These are phyloP conservation scores for Drosophila lacteicornis DNA, from an alignment of 1,140 invertebrate species.

Conservation along the genomic window DNA sequence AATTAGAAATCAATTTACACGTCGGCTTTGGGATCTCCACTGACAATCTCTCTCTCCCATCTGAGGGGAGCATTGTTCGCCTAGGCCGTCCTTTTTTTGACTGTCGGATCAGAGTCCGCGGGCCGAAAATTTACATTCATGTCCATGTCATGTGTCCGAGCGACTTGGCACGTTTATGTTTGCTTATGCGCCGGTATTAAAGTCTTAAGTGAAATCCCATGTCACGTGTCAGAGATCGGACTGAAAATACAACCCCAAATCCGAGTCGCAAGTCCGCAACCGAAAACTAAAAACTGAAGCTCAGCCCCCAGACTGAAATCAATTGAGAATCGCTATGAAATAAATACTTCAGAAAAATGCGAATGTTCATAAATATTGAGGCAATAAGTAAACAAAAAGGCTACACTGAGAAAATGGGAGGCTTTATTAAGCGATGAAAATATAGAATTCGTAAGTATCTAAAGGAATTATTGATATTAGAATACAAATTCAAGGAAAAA, in stretches of 20 bases:
- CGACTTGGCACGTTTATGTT: constrained; percentile 79
- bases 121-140: constrained; percentile 50
- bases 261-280: constrained; percentile 11
- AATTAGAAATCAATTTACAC: constrained; percentile 77
- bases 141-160: constrained; percentile 73
- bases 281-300: constrained; percentile 45
- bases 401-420: background rate
- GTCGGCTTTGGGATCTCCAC: constrained; percentile 61
- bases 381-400: constrained; percentile 40
- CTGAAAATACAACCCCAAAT: constrained; percentile 30
- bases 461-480: background rate
- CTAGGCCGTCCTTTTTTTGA: constrained; percentile 67
- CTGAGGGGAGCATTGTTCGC: constrained; percentile 54
- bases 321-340: constrained; percentile 73
- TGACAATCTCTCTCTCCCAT: constrained; percentile 5
- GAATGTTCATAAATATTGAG: constrained; percentile 54
- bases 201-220: constrained; percentile 82
- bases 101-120: constrained; percentile 68
- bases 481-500: no score
- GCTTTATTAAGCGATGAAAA: no score
- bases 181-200: constrained; percentile 73
- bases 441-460: background rate
- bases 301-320: constrained; percentile 57
- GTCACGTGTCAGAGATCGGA: constrained; percentile 72
- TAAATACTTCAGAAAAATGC: constrained; percentile 57